Evolutionary conservation across 2,113 vertebrate genomes (phyloP), one percentile per base, ranked within the genome.

Genomic region (Megaceryle maxima): DNA sequence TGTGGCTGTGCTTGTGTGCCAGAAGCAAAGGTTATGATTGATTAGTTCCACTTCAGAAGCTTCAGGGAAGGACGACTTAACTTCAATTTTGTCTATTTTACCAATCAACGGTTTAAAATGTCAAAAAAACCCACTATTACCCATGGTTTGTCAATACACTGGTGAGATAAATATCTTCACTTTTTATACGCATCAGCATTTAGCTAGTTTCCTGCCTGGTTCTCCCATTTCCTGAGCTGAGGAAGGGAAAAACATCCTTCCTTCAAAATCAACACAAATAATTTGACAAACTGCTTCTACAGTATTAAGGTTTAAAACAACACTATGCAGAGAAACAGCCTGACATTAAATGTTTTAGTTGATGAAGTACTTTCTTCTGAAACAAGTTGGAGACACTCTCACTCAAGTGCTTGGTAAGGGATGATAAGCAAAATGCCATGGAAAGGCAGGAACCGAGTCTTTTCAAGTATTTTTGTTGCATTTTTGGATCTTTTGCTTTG

Each of bases 171-270:
- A 83, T 94, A 92, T 89, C 92, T 97, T 97, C 72, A 91, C 96
- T 96, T 97, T 93, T 16, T 86, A 91, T 97, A 97, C 97, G 76
- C 96, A 97, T 95, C 96, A 96, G 91, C n/a, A 0, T 96, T 98
- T 96, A 97, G 95, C 92, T 95, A 60, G 94, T 96, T 98, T 98
- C 98, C 98, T 98, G 96, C 96, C 93, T 72, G 92, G 21, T 97
- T 97, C 95, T 88, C 95, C 96, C 96, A 96, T 97, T 98, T 98
- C 98, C 97, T 98, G 97, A 97, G 82, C 95, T 91, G 90, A 97
- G 97, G 94, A 97, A 97, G 87, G 9, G 82, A 74, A 97, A 97
- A 98, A 97, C 97, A 97, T 97, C 96, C 96, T 88, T 95, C 97
- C 97, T 96, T 93, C 89, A 96, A 96, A 97, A 96, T 84, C 95